These are phyloP conservation scores for Osmerus mordax DNA, from an alignment of 2,113 vertebrate species.

Conservation along the genomic window DNA sequence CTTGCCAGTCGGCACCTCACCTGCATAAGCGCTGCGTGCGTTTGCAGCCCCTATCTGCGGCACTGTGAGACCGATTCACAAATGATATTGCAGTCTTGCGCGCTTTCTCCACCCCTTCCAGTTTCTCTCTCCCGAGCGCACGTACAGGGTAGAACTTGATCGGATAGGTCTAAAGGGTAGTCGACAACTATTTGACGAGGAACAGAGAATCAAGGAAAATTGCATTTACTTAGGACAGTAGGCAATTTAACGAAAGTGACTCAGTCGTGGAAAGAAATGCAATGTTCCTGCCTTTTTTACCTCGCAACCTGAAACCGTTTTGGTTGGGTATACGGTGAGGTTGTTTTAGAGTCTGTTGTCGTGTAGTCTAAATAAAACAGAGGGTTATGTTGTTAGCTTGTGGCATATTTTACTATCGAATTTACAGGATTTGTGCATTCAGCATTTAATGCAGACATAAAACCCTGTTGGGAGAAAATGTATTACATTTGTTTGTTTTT, in stretches of 20 bases:
- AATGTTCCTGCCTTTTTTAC: no score
- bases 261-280: conserved; percentile 20
- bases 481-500: no score
- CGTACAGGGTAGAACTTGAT: conserved; percentile 81
- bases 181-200: conserved; percentile 57
- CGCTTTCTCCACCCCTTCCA: conserved; percentile 52
- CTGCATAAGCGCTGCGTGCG: conserved; percentile 89
- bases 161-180: conserved; percentile 80
- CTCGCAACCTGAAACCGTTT: no score
- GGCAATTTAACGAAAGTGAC: conserved; percentile 44
- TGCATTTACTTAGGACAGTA: conserved; percentile 49
- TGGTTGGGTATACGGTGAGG: no score
- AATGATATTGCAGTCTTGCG: conserved; percentile 93
- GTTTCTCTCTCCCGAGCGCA: conserved; percentile 70
- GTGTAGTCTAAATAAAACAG: no score
- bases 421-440: no score
- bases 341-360: no score
- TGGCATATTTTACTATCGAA: no score
- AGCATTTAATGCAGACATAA: no score
- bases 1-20: conserved; percentile 77
- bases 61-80: conserved; percentile 88
- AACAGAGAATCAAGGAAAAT: conserved; percentile 3
- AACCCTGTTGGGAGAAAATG: no score
- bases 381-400: no score
- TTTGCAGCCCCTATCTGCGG: conserved; percentile 91